Base-by-base conservation (phyloP, 2,888 invertebrate genomes). In the Trachelus tabidus region DNA sequence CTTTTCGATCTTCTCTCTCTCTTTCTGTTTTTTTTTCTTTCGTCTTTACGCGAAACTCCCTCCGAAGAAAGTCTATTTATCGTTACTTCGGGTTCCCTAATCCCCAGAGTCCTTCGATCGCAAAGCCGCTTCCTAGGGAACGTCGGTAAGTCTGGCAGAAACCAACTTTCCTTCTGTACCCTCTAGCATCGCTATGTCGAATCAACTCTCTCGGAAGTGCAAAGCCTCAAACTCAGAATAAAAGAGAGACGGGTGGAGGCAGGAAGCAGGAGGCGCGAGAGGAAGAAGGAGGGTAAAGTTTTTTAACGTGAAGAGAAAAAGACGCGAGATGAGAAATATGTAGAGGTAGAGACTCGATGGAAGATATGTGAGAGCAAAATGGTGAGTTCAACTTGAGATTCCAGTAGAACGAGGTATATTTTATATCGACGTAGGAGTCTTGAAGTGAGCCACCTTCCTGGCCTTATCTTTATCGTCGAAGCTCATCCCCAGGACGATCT, bases 1-100 rank as follows among this genome's bases (percentile, higher is more conserved):
- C 37, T 73, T 74, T 73, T n/a, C 75, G 34, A 40, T 69, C 34
- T 79, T 77, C 68, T 79, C 69, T 74, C 34, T 75, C 73, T 73
- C 30, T 69, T 56, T 73, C 73, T 81, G n/a, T 69, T 79, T 79
- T 78, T 35, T 75, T 30, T 76, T 73, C 33, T 15, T 34, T 33
- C 35, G 40, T 30, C 40, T 68, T 35, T 68, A 33, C 68, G 12
- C 34, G 68, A 76, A 37, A 77, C 71, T 34, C 71, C 30, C 31
- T 68, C 30, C 35, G n/a, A 75, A 75, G 56, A 68, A 68, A 34
- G 75, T 68, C 75, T 31, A 75, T 68, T 40, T 75, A 75, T 75
- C 31, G 34, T 75, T 37, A 34, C 75, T 30, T 11, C 40, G 12
- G 34, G 68, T 69, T 33, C 56, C 56, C 68, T 68, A 34, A 68